Percentiles rank a stretch among this genome's conserved stretches.
Conservation (phyloP, 2,113 vertebrate genomes). For the Pterophyllum scalare region DNA sequence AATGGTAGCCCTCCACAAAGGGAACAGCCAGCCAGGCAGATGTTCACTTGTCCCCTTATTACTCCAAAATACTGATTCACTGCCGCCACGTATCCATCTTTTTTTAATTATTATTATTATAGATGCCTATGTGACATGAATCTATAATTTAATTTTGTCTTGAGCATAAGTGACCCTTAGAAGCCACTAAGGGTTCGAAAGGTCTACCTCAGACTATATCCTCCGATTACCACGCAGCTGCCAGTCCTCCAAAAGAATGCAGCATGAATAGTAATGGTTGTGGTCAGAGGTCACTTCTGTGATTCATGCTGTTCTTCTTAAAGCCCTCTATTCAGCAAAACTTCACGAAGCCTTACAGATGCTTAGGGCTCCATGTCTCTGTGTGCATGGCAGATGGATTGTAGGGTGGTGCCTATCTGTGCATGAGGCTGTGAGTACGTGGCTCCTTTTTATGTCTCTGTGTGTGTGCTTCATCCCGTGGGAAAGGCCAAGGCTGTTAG, state of each 20-base stretch:
- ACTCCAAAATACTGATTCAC: background rate
- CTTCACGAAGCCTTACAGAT: slow-evolving; percentile 51
- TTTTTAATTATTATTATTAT: background rate
- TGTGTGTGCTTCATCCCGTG: slow-evolving; percentile 61
- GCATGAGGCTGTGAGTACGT: background rate
- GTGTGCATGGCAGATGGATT: slow-evolving; percentile 47
- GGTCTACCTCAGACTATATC: slow-evolving; percentile 1
- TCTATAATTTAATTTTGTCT: slow-evolving; percentile 2
- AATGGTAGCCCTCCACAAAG: slow-evolving; percentile 55
- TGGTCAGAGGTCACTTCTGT: slow-evolving; percentile 54
- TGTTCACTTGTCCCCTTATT: slow-evolving; percentile 42
- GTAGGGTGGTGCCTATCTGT: slow-evolving; percentile 26
- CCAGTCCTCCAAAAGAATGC: slow-evolving; percentile 5
- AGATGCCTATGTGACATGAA: background rate
- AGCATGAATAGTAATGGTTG: slow-evolving; percentile 9
- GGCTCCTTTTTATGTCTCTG: background rate
- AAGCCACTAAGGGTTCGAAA: background rate
- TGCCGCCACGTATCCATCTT: background rate
- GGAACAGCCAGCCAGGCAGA: slow-evolving; percentile 44
- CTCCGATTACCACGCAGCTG: slow-evolving; percentile 26
- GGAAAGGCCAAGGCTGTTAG: slow-evolving; percentile 66
- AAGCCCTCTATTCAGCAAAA: slow-evolving; percentile 1
- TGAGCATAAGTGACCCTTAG: background rate
- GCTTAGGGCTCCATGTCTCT: slow-evolving; percentile 1
- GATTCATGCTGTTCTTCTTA: slow-evolving; percentile 8